phyloP scores from a whole-genome alignment of 2,797 vertebrate genomes.

The Typhlichthys subterraneus region DNA sequence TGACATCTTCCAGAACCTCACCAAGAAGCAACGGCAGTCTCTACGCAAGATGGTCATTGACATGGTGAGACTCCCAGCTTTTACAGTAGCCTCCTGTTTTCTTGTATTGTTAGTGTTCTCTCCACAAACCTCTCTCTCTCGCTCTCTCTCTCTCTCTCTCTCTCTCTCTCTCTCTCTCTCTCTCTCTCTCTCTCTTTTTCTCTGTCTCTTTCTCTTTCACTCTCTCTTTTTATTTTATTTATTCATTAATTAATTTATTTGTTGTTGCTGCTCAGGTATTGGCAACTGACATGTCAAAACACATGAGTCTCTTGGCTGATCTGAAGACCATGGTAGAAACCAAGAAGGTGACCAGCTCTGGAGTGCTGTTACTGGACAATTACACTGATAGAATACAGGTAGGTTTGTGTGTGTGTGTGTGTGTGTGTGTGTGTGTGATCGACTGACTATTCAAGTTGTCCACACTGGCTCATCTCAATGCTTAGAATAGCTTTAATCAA shows the following conservation, averaged over 20 bases:
- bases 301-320: slow-evolving; percentile 96
- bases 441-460: slow-evolving; percentile 1
- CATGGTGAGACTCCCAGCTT: slow-evolving; percentile 80
- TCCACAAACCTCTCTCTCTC: neutral
- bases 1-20: slow-evolving; percentile 91
- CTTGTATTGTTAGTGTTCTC: neutral
- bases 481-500: slow-evolving; percentile 39
- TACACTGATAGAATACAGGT: slow-evolving; percentile 99
- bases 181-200: too few species aligned
- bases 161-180: neutral
- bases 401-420: neutral
- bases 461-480: neutral
- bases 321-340: slow-evolving; percentile 99
- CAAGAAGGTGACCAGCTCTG: slow-evolving; percentile 97
- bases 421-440: neutral
- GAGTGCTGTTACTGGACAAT: slow-evolving; percentile 96
- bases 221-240: neutral
- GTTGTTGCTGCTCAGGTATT: slow-evolving; percentile 80
- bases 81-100: neutral
- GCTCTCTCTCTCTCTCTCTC: neutral
- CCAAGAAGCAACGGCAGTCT: slow-evolving; percentile 94
- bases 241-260: too few species aligned
- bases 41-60: slow-evolving; percentile 98
- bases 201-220: neutral
- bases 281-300: slow-evolving; percentile 99